Percentiles rank a stretch among this genome's conserved stretches.
phyloP scores from a whole-genome alignment of 2,888 invertebrate species.

The Allacma fusca region DNA sequence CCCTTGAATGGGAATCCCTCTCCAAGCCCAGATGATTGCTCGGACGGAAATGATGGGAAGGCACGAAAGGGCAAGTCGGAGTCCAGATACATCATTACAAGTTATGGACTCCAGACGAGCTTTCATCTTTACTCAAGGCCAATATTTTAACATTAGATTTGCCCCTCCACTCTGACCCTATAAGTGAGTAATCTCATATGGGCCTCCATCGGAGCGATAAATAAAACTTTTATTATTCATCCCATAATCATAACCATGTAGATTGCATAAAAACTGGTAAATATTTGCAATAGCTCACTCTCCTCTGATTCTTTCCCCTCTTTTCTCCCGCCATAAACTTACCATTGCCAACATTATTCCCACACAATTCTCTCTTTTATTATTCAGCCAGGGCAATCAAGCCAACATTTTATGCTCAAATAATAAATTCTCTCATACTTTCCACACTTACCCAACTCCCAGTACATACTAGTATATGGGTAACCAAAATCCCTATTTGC shows the following conservation, averaged over 20 bases:
- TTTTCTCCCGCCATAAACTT: too few species aligned
- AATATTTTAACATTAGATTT: conserved; percentile 2
- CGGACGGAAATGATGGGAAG: conserved; percentile 25
- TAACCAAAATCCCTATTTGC: too few species aligned
- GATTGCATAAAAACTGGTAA: not conserved
- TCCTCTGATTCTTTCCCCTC: not conserved
- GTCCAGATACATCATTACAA: conserved; percentile 28
- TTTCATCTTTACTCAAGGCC: not conserved
- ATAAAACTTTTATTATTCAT: conserved; percentile 11
- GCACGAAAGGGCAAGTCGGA: conserved; percentile 23
- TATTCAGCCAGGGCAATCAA: not conserved
- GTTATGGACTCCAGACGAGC: conserved; percentile 3
- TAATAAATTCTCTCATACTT: too few species aligned
- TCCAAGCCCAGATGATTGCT: not conserved
- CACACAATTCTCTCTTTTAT: not conserved
- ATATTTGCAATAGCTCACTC: not conserved
- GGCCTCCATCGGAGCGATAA: not conserved
- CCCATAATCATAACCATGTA: not conserved
- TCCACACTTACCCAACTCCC: too few species aligned
- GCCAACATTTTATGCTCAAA: too few species aligned
- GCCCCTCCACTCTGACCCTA: not conserved
- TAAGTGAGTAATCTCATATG: conserved; percentile 6
- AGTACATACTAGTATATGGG: too few species aligned
- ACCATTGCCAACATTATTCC: too few species aligned
- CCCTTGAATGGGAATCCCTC: not conserved